phyloP scores from a whole-genome alignment of 2,797 vertebrate genomes.

The Fundulus diaphanus region DNA sequence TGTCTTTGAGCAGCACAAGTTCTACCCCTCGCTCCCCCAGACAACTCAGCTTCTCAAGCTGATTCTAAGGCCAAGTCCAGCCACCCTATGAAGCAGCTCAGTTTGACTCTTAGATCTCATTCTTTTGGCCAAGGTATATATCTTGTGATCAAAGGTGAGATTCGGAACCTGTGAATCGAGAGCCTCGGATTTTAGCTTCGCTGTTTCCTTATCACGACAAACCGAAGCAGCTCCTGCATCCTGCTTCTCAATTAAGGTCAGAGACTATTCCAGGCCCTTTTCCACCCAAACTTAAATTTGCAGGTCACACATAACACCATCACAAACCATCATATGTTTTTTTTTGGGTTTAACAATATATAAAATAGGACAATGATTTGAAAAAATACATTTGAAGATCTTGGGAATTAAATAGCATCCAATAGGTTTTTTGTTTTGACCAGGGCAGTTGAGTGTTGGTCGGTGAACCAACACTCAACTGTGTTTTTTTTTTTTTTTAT shows the following conservation, averaged over 20 bases:
- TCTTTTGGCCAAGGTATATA: no score
- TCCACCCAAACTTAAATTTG: neutral
- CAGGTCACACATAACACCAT: neutral
- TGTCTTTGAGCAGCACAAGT: no score
- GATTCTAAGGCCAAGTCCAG: no score
- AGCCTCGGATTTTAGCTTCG: no score
- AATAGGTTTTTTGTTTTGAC: constrained; percentile 30
- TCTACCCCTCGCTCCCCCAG: no score
- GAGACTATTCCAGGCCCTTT: neutral
- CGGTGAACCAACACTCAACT: no score
- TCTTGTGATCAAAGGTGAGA: no score
- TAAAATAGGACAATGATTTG: neutral
- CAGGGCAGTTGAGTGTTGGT: neutral
- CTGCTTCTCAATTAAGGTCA: no score
- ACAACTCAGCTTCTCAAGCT: no score
- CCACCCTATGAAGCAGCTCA: no score
- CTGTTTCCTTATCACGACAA: neutral
- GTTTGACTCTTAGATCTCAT: no score
- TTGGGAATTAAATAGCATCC: constrained; percentile 58
- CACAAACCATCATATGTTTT: neutral
- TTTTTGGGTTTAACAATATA: neutral
- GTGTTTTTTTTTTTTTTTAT: constrained; percentile 54
- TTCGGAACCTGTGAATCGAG: neutral
- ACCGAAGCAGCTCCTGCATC: neutral
- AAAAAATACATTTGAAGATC: constrained; percentile 54